A percentile compares a stretch with the other conserved stretches of the same genome.
Conservation (phyloP, 2,888 invertebrate genomes). For the Auanema freiburgensis region DNA sequence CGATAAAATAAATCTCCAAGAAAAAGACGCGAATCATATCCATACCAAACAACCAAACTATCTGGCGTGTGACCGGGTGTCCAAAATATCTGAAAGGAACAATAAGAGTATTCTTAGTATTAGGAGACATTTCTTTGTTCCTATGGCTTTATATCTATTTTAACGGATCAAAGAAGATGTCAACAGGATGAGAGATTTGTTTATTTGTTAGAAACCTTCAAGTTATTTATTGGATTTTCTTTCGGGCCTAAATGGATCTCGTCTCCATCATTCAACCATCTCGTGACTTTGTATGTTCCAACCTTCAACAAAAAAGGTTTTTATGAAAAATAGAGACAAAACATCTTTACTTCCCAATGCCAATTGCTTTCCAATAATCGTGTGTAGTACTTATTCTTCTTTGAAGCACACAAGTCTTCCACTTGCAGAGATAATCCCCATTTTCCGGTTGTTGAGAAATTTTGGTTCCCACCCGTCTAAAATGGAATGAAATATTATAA, state of each 20-base stretch:
- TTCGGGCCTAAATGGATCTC: conserved; percentile 35
- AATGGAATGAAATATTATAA: conserved; percentile 15
- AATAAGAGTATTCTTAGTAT: too few relatives aligned
- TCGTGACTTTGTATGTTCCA: conserved; percentile 48
- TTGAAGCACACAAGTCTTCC: conserved; percentile 41
- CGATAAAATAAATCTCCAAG: conserved; percentile 47
- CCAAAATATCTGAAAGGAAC: conserved; percentile 42
- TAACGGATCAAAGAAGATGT: conserved; percentile 3
- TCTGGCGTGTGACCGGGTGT: conserved; percentile 51
- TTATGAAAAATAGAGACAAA: background rate
- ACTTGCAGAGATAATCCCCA: conserved; percentile 42
- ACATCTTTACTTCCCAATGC: conserved; percentile 40
- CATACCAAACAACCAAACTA: conserved; percentile 44
- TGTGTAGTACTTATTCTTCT: conserved; percentile 45
- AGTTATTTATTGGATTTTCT: background rate
- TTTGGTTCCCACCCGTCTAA: conserved; percentile 47
- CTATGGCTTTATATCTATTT: too few relatives aligned
- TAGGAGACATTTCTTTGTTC: too few relatives aligned
- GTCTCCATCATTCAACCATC: conserved; percentile 44
- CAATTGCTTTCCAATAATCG: conserved; percentile 43
- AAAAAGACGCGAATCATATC: conserved; percentile 37
- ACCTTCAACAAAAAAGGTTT: conserved; percentile 20
- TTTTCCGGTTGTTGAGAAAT: conserved; percentile 48
- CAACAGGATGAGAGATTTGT: background rate
- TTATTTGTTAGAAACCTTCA: background rate